Percentiles rank a stretch among this genome's conserved stretches.
These are phyloP conservation scores for Pterocles burchelli DNA, from an alignment of 2,113 vertebrate genomes.

Conservation along the genomic window DNA sequence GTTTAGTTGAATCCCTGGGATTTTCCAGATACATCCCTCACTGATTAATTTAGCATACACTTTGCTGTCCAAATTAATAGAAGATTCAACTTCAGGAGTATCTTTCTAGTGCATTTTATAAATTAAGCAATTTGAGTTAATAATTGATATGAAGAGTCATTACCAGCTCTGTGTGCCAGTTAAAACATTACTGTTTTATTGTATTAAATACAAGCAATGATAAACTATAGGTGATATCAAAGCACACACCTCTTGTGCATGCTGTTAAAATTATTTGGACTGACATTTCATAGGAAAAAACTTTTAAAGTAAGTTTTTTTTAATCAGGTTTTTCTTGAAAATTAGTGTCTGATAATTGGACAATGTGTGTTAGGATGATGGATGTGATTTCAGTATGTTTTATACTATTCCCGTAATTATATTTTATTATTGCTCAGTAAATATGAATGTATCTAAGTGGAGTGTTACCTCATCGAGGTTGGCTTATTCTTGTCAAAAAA, in stretches of 20 bases:
- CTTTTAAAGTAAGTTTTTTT: neutral
- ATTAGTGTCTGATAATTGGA: neutral
- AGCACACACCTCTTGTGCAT: neutral
- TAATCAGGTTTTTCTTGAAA: neutral
- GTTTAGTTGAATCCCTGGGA: neutral
- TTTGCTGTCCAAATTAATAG: neutral
- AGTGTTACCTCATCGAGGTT: neutral
- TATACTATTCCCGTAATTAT: neutral
- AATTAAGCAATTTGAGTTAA: neutral
- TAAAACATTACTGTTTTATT: neutral
- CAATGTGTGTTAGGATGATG: neutral
- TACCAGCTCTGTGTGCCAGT: neutral
- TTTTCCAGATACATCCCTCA: neutral
- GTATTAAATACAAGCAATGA: neutral
- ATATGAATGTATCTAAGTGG: neutral
- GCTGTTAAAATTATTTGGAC: neutral
- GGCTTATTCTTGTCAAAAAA: neutral
- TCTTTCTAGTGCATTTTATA: neutral
- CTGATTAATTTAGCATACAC: neutral
- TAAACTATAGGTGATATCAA: neutral
- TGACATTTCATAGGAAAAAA: neutral
- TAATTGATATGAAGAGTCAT: neutral
- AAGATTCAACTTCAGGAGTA: neutral
- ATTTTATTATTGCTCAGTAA: neutral
- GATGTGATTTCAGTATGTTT: neutral